These are phyloP conservation scores for Amblyornis subalaris DNA, from an alignment of 2,113 vertebrate species.

Conservation along the genomic window DNA sequence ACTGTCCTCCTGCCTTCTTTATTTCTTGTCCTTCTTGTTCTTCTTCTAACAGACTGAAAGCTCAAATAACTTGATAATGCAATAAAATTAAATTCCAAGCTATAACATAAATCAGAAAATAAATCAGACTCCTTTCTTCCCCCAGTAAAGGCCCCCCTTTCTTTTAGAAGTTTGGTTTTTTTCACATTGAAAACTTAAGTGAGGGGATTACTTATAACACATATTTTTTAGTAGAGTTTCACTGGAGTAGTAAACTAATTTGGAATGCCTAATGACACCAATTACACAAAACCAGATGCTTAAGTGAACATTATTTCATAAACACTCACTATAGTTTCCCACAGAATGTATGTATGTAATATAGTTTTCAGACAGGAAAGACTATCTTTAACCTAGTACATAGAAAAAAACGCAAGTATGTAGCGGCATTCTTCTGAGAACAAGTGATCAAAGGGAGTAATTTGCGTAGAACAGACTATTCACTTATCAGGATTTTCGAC, in stretches of 20 bases:
- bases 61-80: not conserved
- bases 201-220: not conserved
- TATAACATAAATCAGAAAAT: not conserved
- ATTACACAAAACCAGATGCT: not conserved
- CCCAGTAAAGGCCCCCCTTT: not conserved
- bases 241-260: not conserved
- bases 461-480: not conserved
- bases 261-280: not conserved
- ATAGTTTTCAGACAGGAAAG: not conserved
- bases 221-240: not conserved
- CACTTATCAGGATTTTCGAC: not conserved
- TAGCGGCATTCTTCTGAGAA: not conserved
- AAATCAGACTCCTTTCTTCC: not conserved
- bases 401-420: not conserved
- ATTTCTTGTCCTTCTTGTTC: not conserved
- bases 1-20: not conserved
- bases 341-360: not conserved
- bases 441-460: not conserved
- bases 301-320: conserved; percentile 21
- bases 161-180: not conserved
- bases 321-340: not conserved
- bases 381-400: not conserved
- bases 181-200: not conserved
- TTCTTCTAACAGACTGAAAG: not conserved
- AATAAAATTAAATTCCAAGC: not conserved